These are phyloP conservation scores for Cataglyphis altisquamis DNA, from an alignment of 2,888 invertebrate species.

Conservation along the genomic window DNA sequence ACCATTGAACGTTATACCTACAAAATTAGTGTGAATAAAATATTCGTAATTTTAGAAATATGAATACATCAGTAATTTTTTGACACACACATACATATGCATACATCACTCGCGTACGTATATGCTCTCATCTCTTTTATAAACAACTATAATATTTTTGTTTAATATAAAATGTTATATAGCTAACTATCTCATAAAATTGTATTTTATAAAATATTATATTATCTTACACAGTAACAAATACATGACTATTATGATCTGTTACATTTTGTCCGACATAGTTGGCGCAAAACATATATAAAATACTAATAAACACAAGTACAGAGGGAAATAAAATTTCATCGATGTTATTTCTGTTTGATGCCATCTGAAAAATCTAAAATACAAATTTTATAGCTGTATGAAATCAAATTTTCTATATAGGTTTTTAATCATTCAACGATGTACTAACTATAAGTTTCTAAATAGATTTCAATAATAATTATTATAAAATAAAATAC, in stretches of 20 bases:
- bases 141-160: background rate
- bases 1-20: conserved; percentile 17
- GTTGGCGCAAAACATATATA: conserved; percentile 14
- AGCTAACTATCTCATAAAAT: background rate
- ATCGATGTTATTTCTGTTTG: background rate
- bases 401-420: background rate
- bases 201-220: background rate
- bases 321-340: background rate
- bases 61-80: no score
- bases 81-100: no score
- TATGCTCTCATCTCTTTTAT: no score
- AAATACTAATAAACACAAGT: background rate
- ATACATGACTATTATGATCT: conserved; percentile 1
- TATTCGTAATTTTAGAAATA: no score
- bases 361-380: conserved; percentile 7
- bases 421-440: background rate
- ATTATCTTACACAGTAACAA: background rate
- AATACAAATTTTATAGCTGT: background rate
- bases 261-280: conserved; percentile 1
- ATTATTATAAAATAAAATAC: background rate
- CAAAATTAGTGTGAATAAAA: no score
- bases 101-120: no score
- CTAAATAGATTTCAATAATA: background rate
- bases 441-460: background rate
- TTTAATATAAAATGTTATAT: background rate